These are phyloP conservation scores for Imbricaverruca yamaguchii DNA, from an alignment of 2,888 invertebrate species.

Conservation along the genomic window DNA sequence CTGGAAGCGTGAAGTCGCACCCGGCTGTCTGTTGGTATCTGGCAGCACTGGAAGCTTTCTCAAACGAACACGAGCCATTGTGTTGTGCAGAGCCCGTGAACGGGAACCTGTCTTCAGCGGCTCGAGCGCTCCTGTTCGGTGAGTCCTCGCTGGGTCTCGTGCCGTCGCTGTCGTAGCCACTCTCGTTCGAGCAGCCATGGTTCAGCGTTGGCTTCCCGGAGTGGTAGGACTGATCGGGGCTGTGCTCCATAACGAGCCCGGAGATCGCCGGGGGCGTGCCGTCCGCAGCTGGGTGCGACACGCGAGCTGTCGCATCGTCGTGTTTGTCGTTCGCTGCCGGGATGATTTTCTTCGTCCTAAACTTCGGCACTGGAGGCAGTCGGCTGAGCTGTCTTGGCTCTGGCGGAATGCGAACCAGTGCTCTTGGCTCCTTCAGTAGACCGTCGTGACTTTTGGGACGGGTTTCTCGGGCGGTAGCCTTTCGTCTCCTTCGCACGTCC, in stretches of 20 bases:
- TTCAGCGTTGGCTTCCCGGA: background rate
- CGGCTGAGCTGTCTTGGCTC: background rate
- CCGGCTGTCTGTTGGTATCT: background rate
- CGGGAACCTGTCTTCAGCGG: no score
- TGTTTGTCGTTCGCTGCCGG: no score
- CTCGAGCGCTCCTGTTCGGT: background rate
- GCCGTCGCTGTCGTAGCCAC: constrained; percentile 73
- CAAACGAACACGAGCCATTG: background rate
- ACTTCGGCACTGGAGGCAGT: background rate
- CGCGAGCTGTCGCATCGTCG: no score
- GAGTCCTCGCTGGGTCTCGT: constrained; percentile 38
- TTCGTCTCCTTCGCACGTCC: background rate
- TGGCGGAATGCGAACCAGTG: background rate
- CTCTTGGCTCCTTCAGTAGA: background rate
- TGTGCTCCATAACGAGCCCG: background rate
- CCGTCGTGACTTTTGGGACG: background rate
- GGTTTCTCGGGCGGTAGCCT: background rate
- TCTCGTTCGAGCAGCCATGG: constrained; percentile 52
- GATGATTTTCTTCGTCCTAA: background rate
- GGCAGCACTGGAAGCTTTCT: background rate
- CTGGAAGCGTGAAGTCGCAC: background rate
- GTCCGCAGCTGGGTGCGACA: background rate
- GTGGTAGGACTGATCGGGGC: background rate
- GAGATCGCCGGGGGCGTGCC: background rate
- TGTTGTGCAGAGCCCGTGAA: background rate